Evolutionary conservation across 2,797 vertebrate species (phyloP).

Genomic region (Natrix natrix): DNA sequence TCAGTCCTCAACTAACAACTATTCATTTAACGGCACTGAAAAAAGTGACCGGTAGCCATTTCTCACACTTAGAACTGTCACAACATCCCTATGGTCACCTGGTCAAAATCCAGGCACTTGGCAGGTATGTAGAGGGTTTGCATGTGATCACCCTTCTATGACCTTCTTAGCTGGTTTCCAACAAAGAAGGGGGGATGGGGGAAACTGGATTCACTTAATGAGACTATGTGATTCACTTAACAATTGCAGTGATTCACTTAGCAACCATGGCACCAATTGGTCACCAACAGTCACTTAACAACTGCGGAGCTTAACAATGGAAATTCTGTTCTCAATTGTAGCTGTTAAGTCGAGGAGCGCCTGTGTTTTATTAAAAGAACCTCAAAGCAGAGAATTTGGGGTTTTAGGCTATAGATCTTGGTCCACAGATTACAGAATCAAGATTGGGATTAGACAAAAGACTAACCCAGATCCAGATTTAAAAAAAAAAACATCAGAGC

Average conservation of each 20-base stretch:
- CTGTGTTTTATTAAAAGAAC: not conserved
- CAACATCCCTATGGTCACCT: not conserved
- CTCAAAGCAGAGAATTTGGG: not conserved
- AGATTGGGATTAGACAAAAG: not conserved
- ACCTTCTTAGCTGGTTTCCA: not conserved
- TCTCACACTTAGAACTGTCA: not conserved
- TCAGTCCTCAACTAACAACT: not conserved
- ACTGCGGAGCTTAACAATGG: not conserved
- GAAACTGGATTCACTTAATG: not conserved
- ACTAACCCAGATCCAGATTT: not conserved
- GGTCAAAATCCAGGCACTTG: not conserved
- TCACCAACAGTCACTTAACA: not conserved
- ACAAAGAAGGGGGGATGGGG: not conserved
- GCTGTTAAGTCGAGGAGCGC: not conserved
- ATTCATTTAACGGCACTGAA: not conserved
- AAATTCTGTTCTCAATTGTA: not conserved
- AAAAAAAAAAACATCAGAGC: not conserved
- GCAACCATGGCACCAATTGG: not conserved
- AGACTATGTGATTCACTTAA: not conserved
- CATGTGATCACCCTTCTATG: not conserved
- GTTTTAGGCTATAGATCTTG: not conserved
- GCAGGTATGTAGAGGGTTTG: not conserved
- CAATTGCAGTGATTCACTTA: too few relatives aligned
- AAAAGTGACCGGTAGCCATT: not conserved
- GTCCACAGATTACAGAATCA: not conserved